These are phyloP conservation scores for Bombyx huttoni DNA, from an alignment of 2,888 invertebrate genomes.

Conservation along the genomic window DNA sequence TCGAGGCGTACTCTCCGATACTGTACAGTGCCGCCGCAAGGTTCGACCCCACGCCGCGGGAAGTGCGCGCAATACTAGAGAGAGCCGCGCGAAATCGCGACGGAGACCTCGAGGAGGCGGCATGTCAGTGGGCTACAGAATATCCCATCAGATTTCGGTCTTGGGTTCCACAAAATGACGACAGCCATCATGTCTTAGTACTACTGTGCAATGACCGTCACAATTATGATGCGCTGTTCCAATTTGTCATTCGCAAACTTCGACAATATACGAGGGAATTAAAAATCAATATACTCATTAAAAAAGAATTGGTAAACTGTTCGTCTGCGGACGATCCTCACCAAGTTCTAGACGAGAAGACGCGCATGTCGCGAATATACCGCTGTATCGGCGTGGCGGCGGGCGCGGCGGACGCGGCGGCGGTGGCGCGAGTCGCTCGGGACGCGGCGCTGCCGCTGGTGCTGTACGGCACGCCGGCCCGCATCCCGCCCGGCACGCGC, in stretches of 20 bases:
- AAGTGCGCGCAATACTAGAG: conserved; percentile 6
- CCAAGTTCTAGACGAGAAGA: neutral
- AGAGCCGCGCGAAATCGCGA: conserved; percentile 1
- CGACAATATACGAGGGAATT: no score
- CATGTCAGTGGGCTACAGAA: conserved; percentile 2
- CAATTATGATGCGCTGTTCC: no score
- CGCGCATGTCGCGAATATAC: neutral
- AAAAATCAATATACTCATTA: no score
- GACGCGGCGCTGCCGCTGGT: conserved; percentile 9
- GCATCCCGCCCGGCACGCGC: conserved; percentile 6
- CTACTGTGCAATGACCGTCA: conserved; percentile 8
- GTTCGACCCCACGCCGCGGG: conserved; percentile 2
- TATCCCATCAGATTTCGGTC: neutral
- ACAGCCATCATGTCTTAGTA: conserved; percentile 1
- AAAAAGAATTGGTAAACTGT: neutral
- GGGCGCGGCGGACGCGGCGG: conserved; percentile 7
- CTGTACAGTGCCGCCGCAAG: neutral
- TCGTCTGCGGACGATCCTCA: neutral
- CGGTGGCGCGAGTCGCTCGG: conserved; percentile 5
- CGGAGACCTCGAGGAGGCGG: conserved; percentile 6
- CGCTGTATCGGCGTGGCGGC: conserved; percentile 7
- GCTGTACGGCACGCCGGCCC: conserved; percentile 9
- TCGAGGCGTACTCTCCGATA: neutral
- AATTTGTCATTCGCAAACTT: no score
- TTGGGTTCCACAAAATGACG: conserved; percentile 1